Evolutionary conservation across 2,797 vertebrate genomes (phyloP).

Genomic region (Oophaga sylvatica): DNA sequence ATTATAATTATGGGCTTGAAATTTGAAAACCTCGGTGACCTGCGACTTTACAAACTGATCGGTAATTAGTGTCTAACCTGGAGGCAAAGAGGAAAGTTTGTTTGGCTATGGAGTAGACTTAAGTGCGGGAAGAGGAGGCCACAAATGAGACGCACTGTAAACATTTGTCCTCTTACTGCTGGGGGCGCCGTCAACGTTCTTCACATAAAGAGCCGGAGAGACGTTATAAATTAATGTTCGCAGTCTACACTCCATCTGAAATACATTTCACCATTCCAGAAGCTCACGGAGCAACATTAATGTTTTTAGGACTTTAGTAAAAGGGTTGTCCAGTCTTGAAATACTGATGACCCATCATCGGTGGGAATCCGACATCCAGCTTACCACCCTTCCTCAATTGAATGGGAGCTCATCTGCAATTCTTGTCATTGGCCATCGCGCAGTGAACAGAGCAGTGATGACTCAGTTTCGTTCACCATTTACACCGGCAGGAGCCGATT

Average conservation of each 20-base stretch:
- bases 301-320: too few relatives aligned
- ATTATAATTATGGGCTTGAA: conserved; percentile 47
- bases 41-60: conserved; percentile 35
- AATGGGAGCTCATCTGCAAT: too few relatives aligned
- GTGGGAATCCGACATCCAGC: too few relatives aligned
- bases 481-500: too few relatives aligned
- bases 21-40: conserved; percentile 38
- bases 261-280: not conserved
- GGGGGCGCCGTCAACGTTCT: not conserved
- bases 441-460: too few relatives aligned
- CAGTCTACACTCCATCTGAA: not conserved
- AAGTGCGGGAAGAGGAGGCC: not conserved
- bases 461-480: too few relatives aligned
- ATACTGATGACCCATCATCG: too few relatives aligned
- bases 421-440: too few relatives aligned
- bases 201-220: not conserved
- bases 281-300: not conserved
- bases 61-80: conserved; percentile 35
- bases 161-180: conserved; percentile 11
- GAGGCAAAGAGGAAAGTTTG: conserved; percentile 15
- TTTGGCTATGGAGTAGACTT: not conserved
- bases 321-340: too few relatives aligned
- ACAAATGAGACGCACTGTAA: not conserved
- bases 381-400: too few relatives aligned
- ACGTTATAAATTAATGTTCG: conserved; percentile 2